Conservation (phyloP, 1,140 invertebrate genomes). For the Lineus longissimus region DNA sequence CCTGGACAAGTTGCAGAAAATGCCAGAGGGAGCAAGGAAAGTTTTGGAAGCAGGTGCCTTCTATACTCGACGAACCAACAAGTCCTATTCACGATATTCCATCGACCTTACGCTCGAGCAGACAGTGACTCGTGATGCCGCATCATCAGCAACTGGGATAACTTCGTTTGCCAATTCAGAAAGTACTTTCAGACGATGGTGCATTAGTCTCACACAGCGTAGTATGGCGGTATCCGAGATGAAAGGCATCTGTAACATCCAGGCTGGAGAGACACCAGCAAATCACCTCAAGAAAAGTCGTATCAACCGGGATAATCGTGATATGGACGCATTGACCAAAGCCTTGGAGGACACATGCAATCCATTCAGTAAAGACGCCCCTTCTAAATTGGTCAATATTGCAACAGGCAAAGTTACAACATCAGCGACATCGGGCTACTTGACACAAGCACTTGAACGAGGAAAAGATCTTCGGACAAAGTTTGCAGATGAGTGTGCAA, state of each 20-base stretch:
- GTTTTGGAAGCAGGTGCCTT: conserved; percentile 2
- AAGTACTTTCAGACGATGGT: background rate
- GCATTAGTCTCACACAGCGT: background rate
- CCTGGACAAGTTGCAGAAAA: background rate
- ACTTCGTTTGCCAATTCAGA: background rate
- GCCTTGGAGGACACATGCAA: background rate
- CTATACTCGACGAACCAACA: conserved; percentile 3
- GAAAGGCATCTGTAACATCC: background rate
- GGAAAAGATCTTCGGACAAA: background rate
- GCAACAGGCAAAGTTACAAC: conserved; percentile 1
- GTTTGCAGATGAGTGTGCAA: conserved; percentile 3
- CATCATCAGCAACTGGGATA: conserved; percentile 2
- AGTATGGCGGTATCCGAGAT: background rate
- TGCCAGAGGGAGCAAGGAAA: background rate
- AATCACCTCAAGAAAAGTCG: background rate
- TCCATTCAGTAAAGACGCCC: background rate
- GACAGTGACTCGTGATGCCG: conserved; percentile 1
- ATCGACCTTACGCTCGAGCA: conserved; percentile 7
- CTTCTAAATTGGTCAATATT: background rate
- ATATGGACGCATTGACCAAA: background rate
- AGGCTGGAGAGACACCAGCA: background rate
- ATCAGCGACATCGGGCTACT: background rate
- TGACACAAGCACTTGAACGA: background rate
- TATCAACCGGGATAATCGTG: background rate
- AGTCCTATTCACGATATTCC: background rate